Percentiles rank a stretch among this genome's conserved stretches.
phyloP scores from a whole-genome alignment of 2,888 invertebrate species.

The Scrobipalpa costella region DNA sequence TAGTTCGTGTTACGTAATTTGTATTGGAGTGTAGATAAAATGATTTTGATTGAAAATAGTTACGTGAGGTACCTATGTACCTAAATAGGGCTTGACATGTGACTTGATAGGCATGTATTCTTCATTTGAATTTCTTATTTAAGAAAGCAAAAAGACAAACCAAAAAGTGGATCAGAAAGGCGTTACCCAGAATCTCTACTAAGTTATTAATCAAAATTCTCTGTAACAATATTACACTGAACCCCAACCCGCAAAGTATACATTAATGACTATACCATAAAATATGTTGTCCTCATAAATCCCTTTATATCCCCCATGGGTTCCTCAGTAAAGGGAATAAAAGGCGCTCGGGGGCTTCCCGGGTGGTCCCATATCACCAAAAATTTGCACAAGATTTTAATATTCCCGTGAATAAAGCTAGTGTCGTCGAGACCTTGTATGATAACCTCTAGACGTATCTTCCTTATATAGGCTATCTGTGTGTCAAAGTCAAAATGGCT shows the following conservation, averaged over 20 bases:
- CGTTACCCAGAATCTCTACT: too few species aligned
- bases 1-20: too few species aligned
- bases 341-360: background rate
- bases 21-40: too few species aligned
- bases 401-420: constrained; percentile 1
- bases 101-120: too few species aligned
- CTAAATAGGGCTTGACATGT: too few species aligned
- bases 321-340: background rate
- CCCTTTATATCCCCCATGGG: background rate
- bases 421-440: constrained; percentile 2
- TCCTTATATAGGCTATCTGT: constrained; percentile 7
- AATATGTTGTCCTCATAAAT: constrained; percentile 3
- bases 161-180: too few species aligned
- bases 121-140: too few species aligned
- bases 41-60: too few species aligned
- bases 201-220: background rate
- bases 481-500: constrained; percentile 4
- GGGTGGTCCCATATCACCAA: constrained; percentile 1
- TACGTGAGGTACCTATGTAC: too few species aligned
- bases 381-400: constrained; percentile 12
- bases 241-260: background rate
- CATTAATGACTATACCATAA: background rate
- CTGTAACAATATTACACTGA: background rate
- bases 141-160: too few species aligned
- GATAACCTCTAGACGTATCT: constrained; percentile 20